Percentiles rank a stretch among this genome's conserved stretches.
Conservation (phyloP, 2,888 invertebrate species). For the Limenitis camilla region DNA sequence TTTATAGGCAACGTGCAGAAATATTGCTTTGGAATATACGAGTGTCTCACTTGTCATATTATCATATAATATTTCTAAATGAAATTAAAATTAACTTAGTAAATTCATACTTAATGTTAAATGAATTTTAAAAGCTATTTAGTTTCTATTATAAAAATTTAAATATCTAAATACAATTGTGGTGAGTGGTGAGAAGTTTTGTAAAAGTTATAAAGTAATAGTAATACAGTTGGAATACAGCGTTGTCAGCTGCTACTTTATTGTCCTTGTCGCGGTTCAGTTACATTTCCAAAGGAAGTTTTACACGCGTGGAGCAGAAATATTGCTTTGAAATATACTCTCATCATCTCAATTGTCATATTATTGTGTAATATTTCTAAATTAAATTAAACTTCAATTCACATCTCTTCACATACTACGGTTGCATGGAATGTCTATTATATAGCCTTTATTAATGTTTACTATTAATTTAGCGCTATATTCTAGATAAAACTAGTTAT, state of each 20-base stretch:
- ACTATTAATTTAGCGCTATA: too few species aligned
- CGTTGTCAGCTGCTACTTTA: constrained; percentile 15
- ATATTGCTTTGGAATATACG: constrained; percentile 4
- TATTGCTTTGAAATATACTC: constrained; percentile 4
- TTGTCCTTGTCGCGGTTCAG: constrained; percentile 14
- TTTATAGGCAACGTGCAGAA: constrained; percentile 4
- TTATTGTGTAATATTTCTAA: neutral
- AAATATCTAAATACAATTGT: constrained; percentile 2
- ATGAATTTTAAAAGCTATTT: too few species aligned
- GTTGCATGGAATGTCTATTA: too few species aligned
- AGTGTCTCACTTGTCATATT: neutral
- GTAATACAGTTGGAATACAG: constrained; percentile 11
- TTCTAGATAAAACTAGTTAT: too few species aligned
- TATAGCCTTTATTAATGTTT: too few species aligned
- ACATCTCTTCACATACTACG: too few species aligned
- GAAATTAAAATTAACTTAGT: too few species aligned
- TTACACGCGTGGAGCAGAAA: constrained; percentile 3
- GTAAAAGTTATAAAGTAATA: constrained; percentile 20
- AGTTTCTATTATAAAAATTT: too few species aligned
- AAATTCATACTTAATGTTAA: too few species aligned
- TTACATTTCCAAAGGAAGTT: constrained; percentile 15
- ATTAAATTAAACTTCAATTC: too few species aligned
- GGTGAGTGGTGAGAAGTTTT: too few species aligned
- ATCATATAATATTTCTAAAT: neutral
- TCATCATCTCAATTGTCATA: neutral